These are phyloP conservation scores for Lepilemur septentrionalis DNA, from an alignment of 2,797 vertebrate genomes.

Conservation along the genomic window DNA sequence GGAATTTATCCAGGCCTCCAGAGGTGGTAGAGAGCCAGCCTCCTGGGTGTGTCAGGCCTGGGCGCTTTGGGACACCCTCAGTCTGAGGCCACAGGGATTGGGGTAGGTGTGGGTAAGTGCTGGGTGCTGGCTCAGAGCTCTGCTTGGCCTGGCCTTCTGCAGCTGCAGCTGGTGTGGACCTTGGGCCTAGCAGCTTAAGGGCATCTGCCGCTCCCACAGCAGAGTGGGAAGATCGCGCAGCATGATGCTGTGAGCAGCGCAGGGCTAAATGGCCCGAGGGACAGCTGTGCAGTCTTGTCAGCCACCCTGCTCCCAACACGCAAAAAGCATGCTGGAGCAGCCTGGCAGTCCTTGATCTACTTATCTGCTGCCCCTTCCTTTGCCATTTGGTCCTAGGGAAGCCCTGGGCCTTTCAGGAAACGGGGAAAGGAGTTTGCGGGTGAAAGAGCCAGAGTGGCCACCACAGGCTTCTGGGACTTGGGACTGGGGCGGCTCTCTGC, in stretches of 20 bases:
- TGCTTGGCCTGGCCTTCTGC: background rate
- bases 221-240: background rate
- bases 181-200: background rate
- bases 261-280: background rate
- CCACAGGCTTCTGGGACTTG: background rate
- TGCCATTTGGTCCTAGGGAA: background rate
- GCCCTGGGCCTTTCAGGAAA: background rate
- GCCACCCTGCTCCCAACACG: background rate
- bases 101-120: background rate
- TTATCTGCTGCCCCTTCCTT: background rate
- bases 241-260: background rate
- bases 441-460: background rate
- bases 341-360: background rate
- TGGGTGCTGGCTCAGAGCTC: background rate
- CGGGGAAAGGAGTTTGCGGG: background rate
- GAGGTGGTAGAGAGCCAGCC: background rate
- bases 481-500: background rate
- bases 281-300: fast-evolving
- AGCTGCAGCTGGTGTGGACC: background rate
- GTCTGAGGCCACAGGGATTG: background rate
- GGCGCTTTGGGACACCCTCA: background rate
- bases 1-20: background rate
- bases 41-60: background rate
- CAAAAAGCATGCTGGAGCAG: fast-evolving
- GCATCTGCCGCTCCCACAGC: background rate